Conservation (phyloP, 2,888 invertebrate species). For the Monopis laevigella region DNA sequence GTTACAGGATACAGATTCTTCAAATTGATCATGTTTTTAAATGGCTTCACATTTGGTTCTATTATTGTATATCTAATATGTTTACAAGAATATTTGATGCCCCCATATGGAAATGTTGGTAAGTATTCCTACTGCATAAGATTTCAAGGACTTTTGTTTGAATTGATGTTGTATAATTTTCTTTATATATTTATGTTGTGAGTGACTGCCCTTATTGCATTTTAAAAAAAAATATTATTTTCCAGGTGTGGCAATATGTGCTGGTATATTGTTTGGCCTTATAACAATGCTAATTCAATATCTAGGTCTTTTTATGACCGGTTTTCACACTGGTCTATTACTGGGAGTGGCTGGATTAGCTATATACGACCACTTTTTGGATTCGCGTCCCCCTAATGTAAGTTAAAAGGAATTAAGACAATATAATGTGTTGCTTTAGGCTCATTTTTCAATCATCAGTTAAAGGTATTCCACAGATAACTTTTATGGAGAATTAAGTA, state of each 20-base stretch:
- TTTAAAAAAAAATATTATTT: not conserved
- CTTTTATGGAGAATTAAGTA: too few species aligned
- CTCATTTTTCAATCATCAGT: too few species aligned
- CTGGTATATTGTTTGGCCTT: conserved; percentile 79
- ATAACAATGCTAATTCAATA: conserved; percentile 86
- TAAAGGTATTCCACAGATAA: too few species aligned
- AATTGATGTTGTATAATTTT: too few species aligned
- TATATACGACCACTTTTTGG: conserved; percentile 68
- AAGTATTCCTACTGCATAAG: conserved; percentile 34
- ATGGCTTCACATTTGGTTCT: conserved; percentile 86
- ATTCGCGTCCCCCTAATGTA: conserved; percentile 64
- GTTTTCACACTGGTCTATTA: conserved; percentile 78
- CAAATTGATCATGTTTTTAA: conserved; percentile 88
- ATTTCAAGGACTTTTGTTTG: not conserved
- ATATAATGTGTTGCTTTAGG: too few species aligned
- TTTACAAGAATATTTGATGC: conserved; percentile 81
- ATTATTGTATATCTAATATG: conserved; percentile 84
- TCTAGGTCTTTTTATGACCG: conserved; percentile 83
- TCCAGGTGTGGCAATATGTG: conserved; percentile 74
- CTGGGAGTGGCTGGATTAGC: conserved; percentile 69
- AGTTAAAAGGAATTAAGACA: too few species aligned
- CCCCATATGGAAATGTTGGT: conserved; percentile 79
- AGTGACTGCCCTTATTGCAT: not conserved
- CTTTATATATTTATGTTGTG: not conserved
- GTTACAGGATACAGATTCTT: conserved; percentile 88